phyloP scores from a whole-genome alignment of 2,888 invertebrate genomes.

The Gnatocerus cornutus region DNA sequence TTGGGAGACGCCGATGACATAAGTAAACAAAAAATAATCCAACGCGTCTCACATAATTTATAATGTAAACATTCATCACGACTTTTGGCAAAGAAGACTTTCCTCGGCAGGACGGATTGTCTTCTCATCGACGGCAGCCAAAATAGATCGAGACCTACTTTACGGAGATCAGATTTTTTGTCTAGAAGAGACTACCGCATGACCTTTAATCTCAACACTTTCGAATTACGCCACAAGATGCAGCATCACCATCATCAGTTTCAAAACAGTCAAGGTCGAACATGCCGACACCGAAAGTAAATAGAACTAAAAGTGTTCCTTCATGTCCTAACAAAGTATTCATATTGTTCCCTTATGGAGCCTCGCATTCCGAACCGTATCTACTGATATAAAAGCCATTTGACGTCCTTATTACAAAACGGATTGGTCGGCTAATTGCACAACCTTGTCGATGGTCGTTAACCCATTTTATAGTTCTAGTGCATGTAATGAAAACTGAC shows the following conservation, averaged over 20 bases:
- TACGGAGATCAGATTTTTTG: not conserved
- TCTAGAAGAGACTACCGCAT: not conserved
- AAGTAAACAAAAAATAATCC: constrained; percentile 45
- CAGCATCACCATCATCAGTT: constrained; percentile 16
- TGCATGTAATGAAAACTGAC: constrained; percentile 29
- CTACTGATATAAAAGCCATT: constrained; percentile 21
- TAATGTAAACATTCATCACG: constrained; percentile 42
- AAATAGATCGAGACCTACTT: constrained; percentile 10
- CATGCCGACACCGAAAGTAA: constrained; percentile 16
- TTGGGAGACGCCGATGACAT: constrained; percentile 41
- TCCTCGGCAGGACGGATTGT: constrained; percentile 5
- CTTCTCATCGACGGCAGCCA: not conserved
- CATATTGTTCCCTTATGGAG: constrained; percentile 21
- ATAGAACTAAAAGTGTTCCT: constrained; percentile 2
- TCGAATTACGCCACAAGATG: constrained; percentile 50
- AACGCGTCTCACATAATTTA: constrained; percentile 43
- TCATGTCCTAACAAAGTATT: constrained; percentile 11
- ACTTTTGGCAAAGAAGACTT: constrained; percentile 31
- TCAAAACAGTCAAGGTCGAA: constrained; percentile 31
- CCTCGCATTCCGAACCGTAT: constrained; percentile 31
- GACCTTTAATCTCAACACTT: constrained; percentile 41
- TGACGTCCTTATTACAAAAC: constrained; percentile 32
- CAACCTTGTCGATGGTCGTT: constrained; percentile 47
- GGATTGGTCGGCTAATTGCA: constrained; percentile 40
- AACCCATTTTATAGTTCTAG: constrained; percentile 42